phyloP scores from a whole-genome alignment of 2,797 vertebrate species.

The Amphiprion clarkii region DNA sequence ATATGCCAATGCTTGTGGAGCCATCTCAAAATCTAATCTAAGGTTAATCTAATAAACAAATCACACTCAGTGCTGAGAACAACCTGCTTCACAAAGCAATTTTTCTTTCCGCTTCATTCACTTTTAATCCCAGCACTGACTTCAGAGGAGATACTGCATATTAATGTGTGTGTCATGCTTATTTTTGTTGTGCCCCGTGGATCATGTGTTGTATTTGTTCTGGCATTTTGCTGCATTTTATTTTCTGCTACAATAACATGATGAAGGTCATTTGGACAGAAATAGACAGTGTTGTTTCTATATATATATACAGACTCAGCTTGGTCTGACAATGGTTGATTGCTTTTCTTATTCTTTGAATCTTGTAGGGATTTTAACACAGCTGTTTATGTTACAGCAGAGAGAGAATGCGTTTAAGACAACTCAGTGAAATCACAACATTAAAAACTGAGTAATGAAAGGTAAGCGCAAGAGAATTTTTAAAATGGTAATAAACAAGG shows the following conservation, averaged over 20 bases:
- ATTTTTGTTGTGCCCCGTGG: constrained; percentile 54
- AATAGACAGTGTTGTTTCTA: constrained; percentile 43
- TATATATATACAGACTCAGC: constrained; percentile 27
- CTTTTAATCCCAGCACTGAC: constrained; percentile 60
- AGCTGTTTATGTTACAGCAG: constrained; percentile 33
- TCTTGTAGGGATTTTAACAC: constrained; percentile 17
- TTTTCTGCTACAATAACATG: constrained; percentile 54
- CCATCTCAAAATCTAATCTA: constrained; percentile 78
- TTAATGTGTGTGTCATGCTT: constrained; percentile 59
- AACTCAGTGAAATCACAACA: constrained; percentile 2
- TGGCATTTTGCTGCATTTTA: constrained; percentile 57
- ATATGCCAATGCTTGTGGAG: constrained; percentile 54
- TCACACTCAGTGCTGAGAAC: constrained; percentile 59
- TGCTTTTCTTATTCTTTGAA: constrained; percentile 31
- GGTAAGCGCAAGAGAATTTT: constrained; percentile 5
- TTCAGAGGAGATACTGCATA: constrained; percentile 73
- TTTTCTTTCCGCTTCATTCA: constrained; percentile 64
- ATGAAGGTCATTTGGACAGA: constrained; percentile 58
- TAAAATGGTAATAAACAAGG: constrained; percentile 16
- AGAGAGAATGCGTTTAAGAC: background rate
- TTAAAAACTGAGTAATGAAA: constrained; percentile 21
- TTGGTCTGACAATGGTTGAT: constrained; percentile 7
- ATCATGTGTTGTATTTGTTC: constrained; percentile 54
- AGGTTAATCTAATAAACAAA: constrained; percentile 81
- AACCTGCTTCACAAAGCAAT: constrained; percentile 70